phyloP scores from a whole-genome alignment of 2,113 vertebrate genomes.

The Agelaius tricolor region DNA sequence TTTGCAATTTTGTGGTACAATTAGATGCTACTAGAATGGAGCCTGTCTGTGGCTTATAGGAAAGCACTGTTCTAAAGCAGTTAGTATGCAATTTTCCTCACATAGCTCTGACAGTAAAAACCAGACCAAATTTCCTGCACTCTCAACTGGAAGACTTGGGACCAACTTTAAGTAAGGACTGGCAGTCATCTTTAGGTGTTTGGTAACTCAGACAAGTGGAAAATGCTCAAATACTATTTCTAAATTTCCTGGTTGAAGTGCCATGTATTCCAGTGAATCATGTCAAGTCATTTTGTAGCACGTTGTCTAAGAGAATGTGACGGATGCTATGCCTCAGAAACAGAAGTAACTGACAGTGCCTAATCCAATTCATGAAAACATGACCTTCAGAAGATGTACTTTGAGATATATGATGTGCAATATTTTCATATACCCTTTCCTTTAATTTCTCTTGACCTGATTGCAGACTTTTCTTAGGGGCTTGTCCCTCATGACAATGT shows the following conservation, averaged over 20 bases:
- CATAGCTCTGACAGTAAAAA: not conserved
- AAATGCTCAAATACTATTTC: not conserved
- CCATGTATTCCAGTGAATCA: not conserved
- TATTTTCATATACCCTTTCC: not conserved
- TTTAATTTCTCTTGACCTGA: not conserved
- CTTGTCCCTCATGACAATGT: not conserved
- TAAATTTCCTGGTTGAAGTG: not conserved
- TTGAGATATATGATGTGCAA: not conserved
- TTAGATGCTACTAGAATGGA: not conserved
- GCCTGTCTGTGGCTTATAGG: not conserved
- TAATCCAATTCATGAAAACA: slow-evolving; percentile 57
- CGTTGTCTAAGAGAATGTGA: slow-evolving; percentile 39
- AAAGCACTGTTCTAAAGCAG: not conserved
- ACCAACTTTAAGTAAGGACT: not conserved
- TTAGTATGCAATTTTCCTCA: not conserved
- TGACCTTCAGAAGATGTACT: slow-evolving; percentile 46
- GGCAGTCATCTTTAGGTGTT: not conserved
- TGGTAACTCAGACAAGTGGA: not conserved
- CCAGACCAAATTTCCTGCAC: not conserved
- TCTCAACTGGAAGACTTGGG: not conserved
- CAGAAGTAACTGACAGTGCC: slow-evolving; percentile 38
- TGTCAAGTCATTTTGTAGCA: slow-evolving; percentile 23
- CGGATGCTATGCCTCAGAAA: slow-evolving; percentile 26
- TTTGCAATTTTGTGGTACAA: not conserved
- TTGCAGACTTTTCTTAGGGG: not conserved